These are phyloP conservation scores for Pelobates fuscus DNA, from an alignment of 2,113 vertebrate species.

Conservation along the genomic window DNA sequence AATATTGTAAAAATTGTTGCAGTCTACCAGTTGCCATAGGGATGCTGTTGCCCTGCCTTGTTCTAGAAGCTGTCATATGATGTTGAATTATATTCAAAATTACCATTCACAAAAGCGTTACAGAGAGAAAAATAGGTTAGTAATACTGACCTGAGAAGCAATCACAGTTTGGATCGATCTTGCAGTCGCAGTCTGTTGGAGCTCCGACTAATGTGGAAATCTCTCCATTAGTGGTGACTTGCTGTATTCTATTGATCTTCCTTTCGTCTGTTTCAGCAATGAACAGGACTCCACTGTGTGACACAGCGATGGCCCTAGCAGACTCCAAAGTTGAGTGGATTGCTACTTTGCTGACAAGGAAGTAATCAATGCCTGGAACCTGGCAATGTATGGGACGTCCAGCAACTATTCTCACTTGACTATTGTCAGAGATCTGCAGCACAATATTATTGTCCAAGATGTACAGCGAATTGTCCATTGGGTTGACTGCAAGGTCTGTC, in stretches of 20 bases:
- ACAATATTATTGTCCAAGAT: slow-evolving; percentile 98
- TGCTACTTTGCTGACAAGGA: slow-evolving; percentile 87
- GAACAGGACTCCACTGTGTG: slow-evolving; percentile 88
- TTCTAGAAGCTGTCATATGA: too few relatives aligned
- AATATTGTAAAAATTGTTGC: too few relatives aligned
- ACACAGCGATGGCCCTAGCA: slow-evolving; percentile 88
- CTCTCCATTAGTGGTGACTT: slow-evolving; percentile 94
- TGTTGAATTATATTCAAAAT: too few relatives aligned
- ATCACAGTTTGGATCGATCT: slow-evolving; percentile 97
- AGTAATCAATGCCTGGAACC: slow-evolving; percentile 88
- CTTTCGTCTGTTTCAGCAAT: slow-evolving; percentile 95
- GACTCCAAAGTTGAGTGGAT: slow-evolving; percentile 89
- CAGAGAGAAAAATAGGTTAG: background rate
- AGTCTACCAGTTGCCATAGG: too few relatives aligned
- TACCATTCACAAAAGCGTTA: background rate
- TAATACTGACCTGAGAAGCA: slow-evolving; percentile 87
- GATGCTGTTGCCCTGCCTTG: too few relatives aligned
- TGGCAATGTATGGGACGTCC: slow-evolving; percentile 97
- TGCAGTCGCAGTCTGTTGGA: slow-evolving; percentile 95
- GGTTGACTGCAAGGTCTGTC: slow-evolving; percentile 92
- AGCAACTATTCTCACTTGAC: slow-evolving; percentile 88
- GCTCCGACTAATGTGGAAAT: slow-evolving; percentile 89
- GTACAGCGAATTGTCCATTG: slow-evolving; percentile 93
- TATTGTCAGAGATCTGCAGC: slow-evolving; percentile 88
- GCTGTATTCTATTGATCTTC: slow-evolving; percentile 94